Base-by-base conservation (phyloP, 1,140 invertebrate genomes). In the Ridgeia piscesae region DNA sequence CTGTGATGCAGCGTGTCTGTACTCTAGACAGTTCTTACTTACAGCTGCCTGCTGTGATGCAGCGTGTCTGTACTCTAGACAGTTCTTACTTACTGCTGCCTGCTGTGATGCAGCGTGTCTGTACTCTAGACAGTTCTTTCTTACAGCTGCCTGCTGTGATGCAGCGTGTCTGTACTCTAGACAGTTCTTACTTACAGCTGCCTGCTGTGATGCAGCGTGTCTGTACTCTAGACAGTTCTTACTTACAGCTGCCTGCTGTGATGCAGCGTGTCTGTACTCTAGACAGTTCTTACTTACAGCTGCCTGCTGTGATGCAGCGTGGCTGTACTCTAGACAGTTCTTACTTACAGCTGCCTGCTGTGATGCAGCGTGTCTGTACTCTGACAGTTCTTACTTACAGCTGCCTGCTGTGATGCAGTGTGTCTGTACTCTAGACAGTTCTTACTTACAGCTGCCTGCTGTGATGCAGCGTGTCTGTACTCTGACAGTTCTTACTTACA, bases 111-210 rank as follows among this genome's bases (percentile, higher is more conserved):
- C 96, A 0, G 96, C 95, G 48, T 97, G 95, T 89, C 96, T 95
- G 97, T 97, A 98, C 94, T 97, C 96, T 91, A 96, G 95, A 95
- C 98, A 98, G 94, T 98, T 98, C 11, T 97, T 94, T 96, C 97
- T 96, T 96, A 98, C 98, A 91, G 96, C 97, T 93, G 97, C 97
- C 94, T 97, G 96, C 6, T 96, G 92, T 96, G 98, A 97, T 92
- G 97, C 96, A 0, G 96, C 95, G 48, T 97, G 95, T 89, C 96
- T 95, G 97, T 97, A 98, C 94, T 97, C 96, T 91, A 96, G 95
- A 95, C 98, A 98, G 94, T 98, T 98, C 11, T 97, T 94, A 96
- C 97, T 96, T 96, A 98, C 98, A 91, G 96, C 97, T 93, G 97
- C 97, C 94, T 97, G 96, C 6, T 96, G 92, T 96, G 98, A 97